Evolutionary conservation across 2,888 invertebrate species (phyloP).

Genomic region (Drosophila borborema): DNA sequence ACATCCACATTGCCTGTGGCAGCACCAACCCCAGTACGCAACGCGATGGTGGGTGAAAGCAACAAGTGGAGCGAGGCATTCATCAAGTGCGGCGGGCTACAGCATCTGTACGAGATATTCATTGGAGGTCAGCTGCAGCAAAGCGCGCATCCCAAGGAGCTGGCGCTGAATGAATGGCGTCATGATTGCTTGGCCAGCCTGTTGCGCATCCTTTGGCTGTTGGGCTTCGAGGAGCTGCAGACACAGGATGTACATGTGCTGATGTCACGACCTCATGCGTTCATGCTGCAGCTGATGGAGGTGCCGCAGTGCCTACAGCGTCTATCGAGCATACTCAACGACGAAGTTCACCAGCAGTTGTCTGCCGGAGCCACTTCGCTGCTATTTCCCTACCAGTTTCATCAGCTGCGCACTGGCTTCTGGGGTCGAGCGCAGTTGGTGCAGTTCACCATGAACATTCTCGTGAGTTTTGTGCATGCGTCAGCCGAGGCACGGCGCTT

Average conservation of each 20-base stretch:
- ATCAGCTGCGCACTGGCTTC: slow-evolving; percentile 95
- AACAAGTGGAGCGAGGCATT: slow-evolving; percentile 91
- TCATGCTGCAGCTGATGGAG: slow-evolving; percentile 92
- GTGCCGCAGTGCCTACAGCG: slow-evolving; percentile 93
- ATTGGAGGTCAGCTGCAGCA: slow-evolving; percentile 93
- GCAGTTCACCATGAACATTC: slow-evolving; percentile 95
- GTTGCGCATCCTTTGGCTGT: slow-evolving; percentile 93
- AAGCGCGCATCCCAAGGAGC: slow-evolving; percentile 88
- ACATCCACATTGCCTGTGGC: slow-evolving; percentile 17
- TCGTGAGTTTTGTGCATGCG: slow-evolving; percentile 97
- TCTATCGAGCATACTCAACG: slow-evolving; percentile 94
- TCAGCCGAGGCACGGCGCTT: slow-evolving; percentile 91
- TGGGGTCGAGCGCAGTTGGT: slow-evolving; percentile 97
- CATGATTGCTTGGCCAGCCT: slow-evolving; percentile 96
- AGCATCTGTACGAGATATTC: slow-evolving; percentile 95
- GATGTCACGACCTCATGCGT: slow-evolving; percentile 87
- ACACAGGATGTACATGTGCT: slow-evolving; percentile 87
- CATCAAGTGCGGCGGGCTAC: slow-evolving; percentile 94
- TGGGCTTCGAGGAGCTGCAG: slow-evolving; percentile 89
- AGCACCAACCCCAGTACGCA: slow-evolving; percentile 30
- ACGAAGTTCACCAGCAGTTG: slow-evolving; percentile 89
- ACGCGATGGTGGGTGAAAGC: slow-evolving; percentile 41
- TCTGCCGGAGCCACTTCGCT: slow-evolving; percentile 64
- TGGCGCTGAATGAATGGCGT: slow-evolving; percentile 91
- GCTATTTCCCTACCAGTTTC: slow-evolving; percentile 82